Conservation (phyloP, 2,113 vertebrate species). For the Tonatia bakeri region DNA sequence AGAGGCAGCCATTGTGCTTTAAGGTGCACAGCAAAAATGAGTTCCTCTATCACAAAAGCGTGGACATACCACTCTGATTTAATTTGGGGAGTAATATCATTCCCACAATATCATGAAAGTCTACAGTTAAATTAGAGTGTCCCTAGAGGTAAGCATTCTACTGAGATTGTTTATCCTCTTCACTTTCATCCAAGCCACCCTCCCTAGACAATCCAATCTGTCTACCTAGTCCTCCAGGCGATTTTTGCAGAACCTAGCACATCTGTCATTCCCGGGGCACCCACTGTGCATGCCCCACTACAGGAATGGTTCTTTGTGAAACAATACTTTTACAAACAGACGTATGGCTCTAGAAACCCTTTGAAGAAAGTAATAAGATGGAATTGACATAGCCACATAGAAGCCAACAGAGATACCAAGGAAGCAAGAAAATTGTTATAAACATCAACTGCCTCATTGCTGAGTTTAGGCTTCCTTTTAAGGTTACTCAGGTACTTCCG, state of each 20-base stretch:
- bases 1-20: background rate
- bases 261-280: background rate
- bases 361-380: background rate
- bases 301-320: background rate
- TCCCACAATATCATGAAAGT: background rate
- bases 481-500: background rate
- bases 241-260: background rate
- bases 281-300: background rate
- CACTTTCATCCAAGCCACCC: background rate
- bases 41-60: background rate
- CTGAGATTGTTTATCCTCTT: background rate
- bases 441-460: background rate
- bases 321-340: background rate
- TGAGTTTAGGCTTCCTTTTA: background rate
- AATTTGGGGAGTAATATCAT: background rate
- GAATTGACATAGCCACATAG: background rate
- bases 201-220: background rate
- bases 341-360: background rate
- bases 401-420: background rate
- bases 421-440: background rate
- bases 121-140: background rate
- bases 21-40: background rate
- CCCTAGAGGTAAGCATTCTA: background rate
- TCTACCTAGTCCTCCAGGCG: background rate
- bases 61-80: background rate